These are phyloP conservation scores for Epistrophe grossulariae DNA, from an alignment of 2,888 invertebrate genomes.

Conservation along the genomic window DNA sequence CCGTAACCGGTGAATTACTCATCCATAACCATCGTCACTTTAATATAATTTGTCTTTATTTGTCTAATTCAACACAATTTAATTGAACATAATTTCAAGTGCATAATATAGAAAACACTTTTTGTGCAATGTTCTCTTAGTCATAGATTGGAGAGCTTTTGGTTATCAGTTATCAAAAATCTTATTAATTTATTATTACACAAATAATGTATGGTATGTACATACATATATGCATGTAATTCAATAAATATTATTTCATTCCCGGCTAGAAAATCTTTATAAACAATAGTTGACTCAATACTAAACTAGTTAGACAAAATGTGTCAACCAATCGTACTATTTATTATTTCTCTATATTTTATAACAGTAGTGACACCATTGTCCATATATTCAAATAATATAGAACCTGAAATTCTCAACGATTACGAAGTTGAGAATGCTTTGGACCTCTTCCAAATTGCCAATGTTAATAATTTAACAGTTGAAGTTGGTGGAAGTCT, in stretches of 20 bases:
- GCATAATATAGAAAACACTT: not conserved
- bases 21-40: not conserved
- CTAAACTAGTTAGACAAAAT: not conserved
- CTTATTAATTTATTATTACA: too few species aligned
- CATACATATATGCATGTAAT: not conserved
- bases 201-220: too few species aligned
- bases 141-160: not conserved
- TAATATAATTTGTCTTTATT: not conserved
- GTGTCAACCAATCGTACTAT: not conserved
- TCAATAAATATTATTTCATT: not conserved
- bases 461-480: too few species aligned
- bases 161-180: not conserved
- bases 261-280: not conserved
- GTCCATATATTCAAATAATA: not conserved
- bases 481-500: slow-evolving; percentile 9
- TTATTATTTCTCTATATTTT: not conserved
- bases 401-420: not conserved
- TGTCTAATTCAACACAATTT: not conserved
- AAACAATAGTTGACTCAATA: not conserved
- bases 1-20: not conserved
- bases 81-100: slow-evolving; percentile 21
- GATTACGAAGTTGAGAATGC: not conserved
- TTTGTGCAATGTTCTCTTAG: slow-evolving; percentile 1
- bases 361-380: not conserved
- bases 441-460: too few species aligned